Percentiles rank a stretch among this genome's conserved stretches.
Evolutionary conservation across 2,113 vertebrate genomes (phyloP).

Genomic region (Pan troglodytes): NHGRI_mPanTro3-v2.1_pri NC_072411.2:67813501-67814000

Average conservation of each 20-base stretch:
- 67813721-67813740: constrained; percentile 89
- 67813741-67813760: constrained; percentile 72
- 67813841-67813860: neutral
- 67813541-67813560: constrained; percentile 42
- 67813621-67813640: constrained; percentile 56
- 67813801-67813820: constrained; percentile 63
- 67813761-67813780: constrained; percentile 69
- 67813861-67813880: neutral
- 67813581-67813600: constrained; percentile 53
- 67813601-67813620: constrained; percentile 54
- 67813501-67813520: constrained; percentile 60
- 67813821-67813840: constrained; percentile 49
- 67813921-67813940: neutral
- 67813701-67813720: constrained; percentile 85
- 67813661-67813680: constrained; percentile 59
- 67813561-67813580: constrained; percentile 69
- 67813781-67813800: constrained; percentile 64
- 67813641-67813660: constrained; percentile 68
- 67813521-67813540: constrained; percentile 32
- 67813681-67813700: constrained; percentile 42
- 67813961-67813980: neutral
- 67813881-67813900: neutral
- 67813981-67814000: neutral
- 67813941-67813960: neutral
- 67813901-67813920: neutral